These are phyloP conservation scores for Bombus cullumanus DNA, from an alignment of 1,140 invertebrate genomes.

Conservation along the genomic window DNA sequence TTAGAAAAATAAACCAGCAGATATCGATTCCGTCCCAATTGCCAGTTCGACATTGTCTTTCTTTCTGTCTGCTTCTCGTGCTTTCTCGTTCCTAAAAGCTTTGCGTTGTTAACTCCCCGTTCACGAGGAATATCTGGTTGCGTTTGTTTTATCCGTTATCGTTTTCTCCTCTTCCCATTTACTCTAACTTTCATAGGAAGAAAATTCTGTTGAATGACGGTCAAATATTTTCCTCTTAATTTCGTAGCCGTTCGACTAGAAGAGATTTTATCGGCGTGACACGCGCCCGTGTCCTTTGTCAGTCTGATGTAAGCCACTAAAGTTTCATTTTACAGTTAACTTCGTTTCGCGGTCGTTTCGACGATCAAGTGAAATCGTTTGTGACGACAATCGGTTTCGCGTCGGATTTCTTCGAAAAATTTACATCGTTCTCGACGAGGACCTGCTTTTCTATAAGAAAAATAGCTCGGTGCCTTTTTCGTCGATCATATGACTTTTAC, in stretches of 20 bases:
- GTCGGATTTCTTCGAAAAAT: background rate
- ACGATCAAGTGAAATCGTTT: background rate
- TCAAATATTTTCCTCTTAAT: slow-evolving; percentile 66
- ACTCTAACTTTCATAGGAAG: slow-evolving; percentile 32
- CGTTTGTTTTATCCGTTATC: background rate
- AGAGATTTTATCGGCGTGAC: slow-evolving; percentile 23
- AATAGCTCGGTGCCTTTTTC: no score
- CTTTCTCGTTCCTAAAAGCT: slow-evolving; percentile 32
- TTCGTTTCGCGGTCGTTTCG: background rate
- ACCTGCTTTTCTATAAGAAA: no score
- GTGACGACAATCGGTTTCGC: background rate
- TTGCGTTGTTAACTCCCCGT: slow-evolving; percentile 36
- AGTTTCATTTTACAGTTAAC: background rate
- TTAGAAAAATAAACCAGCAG: background rate
- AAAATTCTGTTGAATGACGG: slow-evolving; percentile 50
- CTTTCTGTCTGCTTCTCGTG: background rate
- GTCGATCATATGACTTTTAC: accelerated
- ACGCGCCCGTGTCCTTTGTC: background rate
- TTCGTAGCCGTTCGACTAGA: slow-evolving; percentile 15
- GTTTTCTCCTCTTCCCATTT: slow-evolving; percentile 17
- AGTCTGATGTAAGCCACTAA: no score
- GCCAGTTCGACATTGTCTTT: background rate
- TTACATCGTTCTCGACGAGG: background rate
- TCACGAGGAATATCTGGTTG: slow-evolving; percentile 36
- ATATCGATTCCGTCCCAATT: background rate